Evolutionary conservation across 2,888 invertebrate species (phyloP).

Genomic region (Suillia variegata): DNA sequence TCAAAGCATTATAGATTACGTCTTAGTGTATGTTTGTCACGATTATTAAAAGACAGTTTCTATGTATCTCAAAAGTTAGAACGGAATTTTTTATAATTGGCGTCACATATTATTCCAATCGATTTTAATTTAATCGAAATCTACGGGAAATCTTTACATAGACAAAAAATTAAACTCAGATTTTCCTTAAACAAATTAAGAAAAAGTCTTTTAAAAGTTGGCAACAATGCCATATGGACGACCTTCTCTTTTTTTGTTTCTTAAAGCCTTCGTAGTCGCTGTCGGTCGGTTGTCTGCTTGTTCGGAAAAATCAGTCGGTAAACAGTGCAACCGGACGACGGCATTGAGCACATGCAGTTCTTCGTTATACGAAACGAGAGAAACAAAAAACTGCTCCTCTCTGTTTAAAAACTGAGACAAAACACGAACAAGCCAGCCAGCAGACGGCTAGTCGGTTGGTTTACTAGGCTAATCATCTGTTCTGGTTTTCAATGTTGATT

Average conservation of each 20-base stretch:
- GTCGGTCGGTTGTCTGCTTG: neutral
- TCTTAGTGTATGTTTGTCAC: too few relatives aligned
- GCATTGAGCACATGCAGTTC: neutral
- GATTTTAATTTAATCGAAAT: too few relatives aligned
- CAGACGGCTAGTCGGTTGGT: constrained; percentile 27
- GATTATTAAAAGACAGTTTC: too few relatives aligned
- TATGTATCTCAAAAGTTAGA: too few relatives aligned
- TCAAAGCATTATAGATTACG: too few relatives aligned
- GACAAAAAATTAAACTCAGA: too few relatives aligned
- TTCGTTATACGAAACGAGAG: neutral
- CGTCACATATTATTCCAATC: too few relatives aligned
- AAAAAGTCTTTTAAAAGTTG: neutral
- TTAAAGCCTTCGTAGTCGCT: too few relatives aligned
- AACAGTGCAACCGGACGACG: constrained; percentile 47
- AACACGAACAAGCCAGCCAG: neutral
- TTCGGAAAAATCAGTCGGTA: constrained; percentile 51
- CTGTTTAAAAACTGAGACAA: neutral
- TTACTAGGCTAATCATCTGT: constrained; percentile 59
- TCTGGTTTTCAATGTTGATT: constrained; percentile 52
- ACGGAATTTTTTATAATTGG: too few relatives aligned
- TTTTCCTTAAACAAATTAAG: too few relatives aligned
- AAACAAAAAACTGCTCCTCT: neutral
- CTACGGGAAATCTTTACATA: too few relatives aligned
- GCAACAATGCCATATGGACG: neutral
- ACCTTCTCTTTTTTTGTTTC: neutral